These are phyloP conservation scores for Emesis furor DNA, from an alignment of 2,888 invertebrate genomes.

Conservation along the genomic window DNA sequence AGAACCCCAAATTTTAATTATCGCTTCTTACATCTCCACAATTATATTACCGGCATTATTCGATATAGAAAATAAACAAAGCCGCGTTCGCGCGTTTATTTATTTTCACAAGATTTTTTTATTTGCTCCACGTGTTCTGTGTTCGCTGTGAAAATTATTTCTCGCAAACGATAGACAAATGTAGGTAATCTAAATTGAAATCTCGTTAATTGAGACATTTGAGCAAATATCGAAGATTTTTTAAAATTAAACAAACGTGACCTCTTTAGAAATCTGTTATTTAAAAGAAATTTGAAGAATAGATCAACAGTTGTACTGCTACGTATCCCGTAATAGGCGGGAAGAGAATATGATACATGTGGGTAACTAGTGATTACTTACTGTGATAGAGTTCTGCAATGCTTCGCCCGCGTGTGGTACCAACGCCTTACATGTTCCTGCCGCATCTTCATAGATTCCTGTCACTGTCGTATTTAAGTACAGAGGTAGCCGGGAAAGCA, in stretches of 20 bases:
- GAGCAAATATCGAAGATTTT: not conserved
- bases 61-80: constrained; percentile 83
- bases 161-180: constrained; percentile 12
- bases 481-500: too few relatives aligned
- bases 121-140: constrained; percentile 80
- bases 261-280: too few relatives aligned
- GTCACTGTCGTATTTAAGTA: too few relatives aligned
- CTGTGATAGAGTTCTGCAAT: too few relatives aligned
- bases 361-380: too few relatives aligned
- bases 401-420: too few relatives aligned
- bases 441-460: too few relatives aligned
- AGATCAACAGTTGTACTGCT: too few relatives aligned
- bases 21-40: constrained; percentile 63
- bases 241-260: not conserved
- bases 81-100: constrained; percentile 77
- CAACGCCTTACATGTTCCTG: too few relatives aligned
- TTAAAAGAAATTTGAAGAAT: too few relatives aligned
- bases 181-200: constrained; percentile 20
- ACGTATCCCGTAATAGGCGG: too few relatives aligned
- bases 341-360: too few relatives aligned
- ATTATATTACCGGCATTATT: constrained; percentile 81
- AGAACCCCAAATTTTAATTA: constrained; percentile 37
- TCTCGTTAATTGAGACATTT: constrained; percentile 6
- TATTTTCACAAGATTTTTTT: constrained; percentile 82
- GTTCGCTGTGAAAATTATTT: constrained; percentile 26